Evolutionary conservation across 2,888 invertebrate genomes (phyloP).

Genomic region (Drosophila anomalata): DNA sequence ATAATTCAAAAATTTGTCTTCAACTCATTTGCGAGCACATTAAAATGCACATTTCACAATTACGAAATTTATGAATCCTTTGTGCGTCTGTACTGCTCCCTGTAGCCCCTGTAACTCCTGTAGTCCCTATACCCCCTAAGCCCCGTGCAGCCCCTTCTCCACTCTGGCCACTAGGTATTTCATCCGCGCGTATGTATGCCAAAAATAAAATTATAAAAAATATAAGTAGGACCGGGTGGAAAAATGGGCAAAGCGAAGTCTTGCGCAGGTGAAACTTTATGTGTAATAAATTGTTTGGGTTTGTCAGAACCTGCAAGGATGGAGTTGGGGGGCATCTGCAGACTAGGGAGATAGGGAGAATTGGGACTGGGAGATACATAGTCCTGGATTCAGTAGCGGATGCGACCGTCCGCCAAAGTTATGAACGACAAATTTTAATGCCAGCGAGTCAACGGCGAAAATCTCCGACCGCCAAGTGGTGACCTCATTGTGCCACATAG

Average conservation of each 20-base stretch:
- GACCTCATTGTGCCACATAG: constrained; percentile 4
- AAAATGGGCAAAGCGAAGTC: constrained; percentile 47
- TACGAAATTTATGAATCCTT: constrained; percentile 69
- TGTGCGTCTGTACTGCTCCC: constrained; percentile 14
- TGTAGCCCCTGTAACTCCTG: background rate
- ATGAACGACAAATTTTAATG: constrained; percentile 46
- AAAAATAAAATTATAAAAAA: constrained; percentile 18
- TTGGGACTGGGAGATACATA: background rate
- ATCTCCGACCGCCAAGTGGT: constrained; percentile 6
- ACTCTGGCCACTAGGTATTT: constrained; percentile 6
- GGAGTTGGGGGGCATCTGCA: background rate
- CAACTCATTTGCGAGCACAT: constrained; percentile 59
- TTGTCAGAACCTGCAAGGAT: constrained; percentile 35
- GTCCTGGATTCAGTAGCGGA: constrained; percentile 47
- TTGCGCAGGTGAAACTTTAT: constrained; percentile 68
- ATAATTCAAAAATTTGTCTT: constrained; percentile 57
- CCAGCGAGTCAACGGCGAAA: background rate
- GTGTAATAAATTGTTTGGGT: constrained; percentile 73
- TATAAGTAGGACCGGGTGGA: constrained; percentile 10
- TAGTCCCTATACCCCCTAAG: background rate
- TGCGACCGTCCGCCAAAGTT: constrained; percentile 33
- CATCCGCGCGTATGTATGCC: constrained; percentile 45
- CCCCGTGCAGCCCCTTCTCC: background rate
- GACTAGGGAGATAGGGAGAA: background rate
- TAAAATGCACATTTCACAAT: constrained; percentile 69